Percentiles rank a stretch among this genome's conserved stretches.
phyloP scores from a whole-genome alignment of 2,797 vertebrate species.

The Ataeniobius toweri region DNA sequence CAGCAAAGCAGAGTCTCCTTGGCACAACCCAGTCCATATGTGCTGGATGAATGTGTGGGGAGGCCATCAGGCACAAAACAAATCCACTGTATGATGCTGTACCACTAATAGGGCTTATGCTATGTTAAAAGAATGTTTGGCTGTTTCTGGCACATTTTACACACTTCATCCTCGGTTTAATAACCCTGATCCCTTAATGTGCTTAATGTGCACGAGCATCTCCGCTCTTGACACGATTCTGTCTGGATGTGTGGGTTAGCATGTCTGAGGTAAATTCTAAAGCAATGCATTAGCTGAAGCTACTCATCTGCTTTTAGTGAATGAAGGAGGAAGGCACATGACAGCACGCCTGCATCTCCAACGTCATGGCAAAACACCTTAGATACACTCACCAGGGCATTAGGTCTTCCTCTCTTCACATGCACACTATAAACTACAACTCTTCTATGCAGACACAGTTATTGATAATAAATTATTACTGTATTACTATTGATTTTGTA shows the following conservation, averaged over 20 bases:
- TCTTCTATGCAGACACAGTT: constrained; percentile 23
- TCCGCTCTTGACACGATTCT: constrained; percentile 56
- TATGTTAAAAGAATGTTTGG: constrained; percentile 68
- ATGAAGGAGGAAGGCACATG: constrained; percentile 73
- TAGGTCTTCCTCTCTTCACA: constrained; percentile 63
- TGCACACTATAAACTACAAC: constrained; percentile 29
- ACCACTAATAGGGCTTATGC: constrained; percentile 46
- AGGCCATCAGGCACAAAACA: constrained; percentile 45
- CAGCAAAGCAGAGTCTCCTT: constrained; percentile 39
- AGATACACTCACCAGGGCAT: constrained; percentile 78
- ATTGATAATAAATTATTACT: constrained; percentile 5
- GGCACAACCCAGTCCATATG: constrained; percentile 63
- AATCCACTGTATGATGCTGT: constrained; percentile 57
- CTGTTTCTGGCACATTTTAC: constrained; percentile 69
- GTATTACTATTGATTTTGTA: neutral
- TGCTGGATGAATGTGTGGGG: constrained; percentile 52
- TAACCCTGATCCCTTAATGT: constrained; percentile 77
- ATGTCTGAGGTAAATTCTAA: constrained; percentile 66
- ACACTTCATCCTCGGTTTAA: constrained; percentile 71
- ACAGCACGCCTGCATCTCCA: constrained; percentile 68
- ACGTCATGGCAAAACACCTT: constrained; percentile 80
- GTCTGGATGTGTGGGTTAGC: constrained; percentile 72
- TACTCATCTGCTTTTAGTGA: constrained; percentile 75
- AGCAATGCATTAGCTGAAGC: constrained; percentile 63
- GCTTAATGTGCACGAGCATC: constrained; percentile 69